These are phyloP conservation scores for Florisuga fusca DNA, from an alignment of 2,797 vertebrate genomes.

Conservation along the genomic window DNA sequence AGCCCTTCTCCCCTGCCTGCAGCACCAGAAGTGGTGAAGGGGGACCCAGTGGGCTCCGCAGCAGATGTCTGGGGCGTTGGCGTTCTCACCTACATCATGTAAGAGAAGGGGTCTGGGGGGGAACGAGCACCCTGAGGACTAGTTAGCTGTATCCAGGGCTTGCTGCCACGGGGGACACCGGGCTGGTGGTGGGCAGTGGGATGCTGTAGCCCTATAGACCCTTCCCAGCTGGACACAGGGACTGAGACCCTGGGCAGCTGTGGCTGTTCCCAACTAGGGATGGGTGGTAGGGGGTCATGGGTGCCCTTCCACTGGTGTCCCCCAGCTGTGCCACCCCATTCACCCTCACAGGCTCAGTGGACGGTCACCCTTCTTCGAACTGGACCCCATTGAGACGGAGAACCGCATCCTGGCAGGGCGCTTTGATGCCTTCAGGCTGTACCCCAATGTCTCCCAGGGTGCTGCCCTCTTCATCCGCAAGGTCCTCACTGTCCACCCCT, in stretches of 20 bases:
- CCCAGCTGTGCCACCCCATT: neutral
- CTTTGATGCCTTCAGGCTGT: slow-evolving; percentile 95
- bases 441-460: slow-evolving; percentile 97
- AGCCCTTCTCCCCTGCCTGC: slow-evolving; percentile 14
- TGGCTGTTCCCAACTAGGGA: neutral
- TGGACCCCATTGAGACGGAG: slow-evolving; percentile 89
- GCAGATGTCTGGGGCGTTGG: slow-evolving; percentile 97
- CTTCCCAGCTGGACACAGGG: neutral
- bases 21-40: slow-evolving; percentile 98
- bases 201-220: neutral
- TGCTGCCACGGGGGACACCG: fast-evolving
- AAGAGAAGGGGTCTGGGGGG: slow-evolving; percentile 36
- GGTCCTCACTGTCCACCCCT: slow-evolving; percentile 93
- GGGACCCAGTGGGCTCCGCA: slow-evolving; percentile 93
- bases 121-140: neutral
- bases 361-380: slow-evolving; percentile 90
- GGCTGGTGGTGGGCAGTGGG: neutral
- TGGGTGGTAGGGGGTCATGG: neutral
- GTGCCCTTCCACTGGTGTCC: fast-evolving
- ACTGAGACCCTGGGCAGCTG: neutral
- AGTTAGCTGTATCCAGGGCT: neutral
- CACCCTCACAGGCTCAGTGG: slow-evolving; percentile 89
- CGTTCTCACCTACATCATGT: slow-evolving; percentile 95
- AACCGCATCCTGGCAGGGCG: slow-evolving; percentile 91
- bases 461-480: slow-evolving; percentile 97